Base-by-base conservation (phyloP, 2,113 vertebrate genomes). In the Sander vitreus region DNA sequence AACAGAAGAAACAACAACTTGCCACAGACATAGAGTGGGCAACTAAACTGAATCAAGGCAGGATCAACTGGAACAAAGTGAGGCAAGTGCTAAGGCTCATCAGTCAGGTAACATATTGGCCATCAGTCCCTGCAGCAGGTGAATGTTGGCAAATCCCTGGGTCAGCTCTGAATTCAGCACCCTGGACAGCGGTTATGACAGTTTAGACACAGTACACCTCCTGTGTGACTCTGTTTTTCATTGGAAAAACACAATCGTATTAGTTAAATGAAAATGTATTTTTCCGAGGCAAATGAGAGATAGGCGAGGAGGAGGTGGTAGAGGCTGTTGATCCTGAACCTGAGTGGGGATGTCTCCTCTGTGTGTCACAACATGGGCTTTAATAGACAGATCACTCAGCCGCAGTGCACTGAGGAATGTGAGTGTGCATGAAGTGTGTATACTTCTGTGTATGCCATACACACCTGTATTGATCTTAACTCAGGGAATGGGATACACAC, bases 381-480 rank as follows among this genome's bases (percentile, higher is more conserved):
- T 77, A 83, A 85, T 45, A 67, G 78, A 85, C 69, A 65, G 60
- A 80, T 85, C 80, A 53, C 68, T 84, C 30, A 62, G 5, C 55
- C 43, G 12, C 73, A 8, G 60, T 1, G 16, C 73, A 78, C 76
- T n/a, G 83, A 88, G 68, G 72, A 79, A 69, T 53, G 63, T 45
- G 45, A 48, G 76, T 72, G 53, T 63, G 60, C 43, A 47, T 23
- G 45, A 27, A 66, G 21, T 59, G 23, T 21, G 71, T 71, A 33
- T 12, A n/a, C 16, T 19, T 53, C 18, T 74, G 77, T n/a, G 85
- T 73, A 19, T 79, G 90, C 90, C 90, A 64, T 77, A 78, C 88
- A 81, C 85, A 68, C 79, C 85, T 43, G 78, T 83, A 93, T 93
- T 91, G 93, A 95, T 92, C 92, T 81, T 51, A 79, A 82, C 82